Base-by-base conservation (phyloP, 2,113 vertebrate species). In the Spea multiplicata region DNA sequence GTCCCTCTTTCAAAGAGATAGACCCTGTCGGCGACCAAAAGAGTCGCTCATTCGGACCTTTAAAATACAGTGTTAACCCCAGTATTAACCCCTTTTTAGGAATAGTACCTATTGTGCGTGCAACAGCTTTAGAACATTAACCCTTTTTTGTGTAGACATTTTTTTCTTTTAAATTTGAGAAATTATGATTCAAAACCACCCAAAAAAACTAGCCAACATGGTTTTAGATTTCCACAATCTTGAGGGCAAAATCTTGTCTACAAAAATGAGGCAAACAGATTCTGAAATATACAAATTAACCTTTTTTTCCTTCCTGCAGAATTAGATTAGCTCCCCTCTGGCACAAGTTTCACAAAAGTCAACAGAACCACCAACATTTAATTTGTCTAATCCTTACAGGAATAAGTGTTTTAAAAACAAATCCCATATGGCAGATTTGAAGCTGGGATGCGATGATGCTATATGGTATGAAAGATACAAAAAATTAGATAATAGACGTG, bases 301-400 rank as follows among this genome's bases (percentile, higher is more conserved):
- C 61, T 13, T 17, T 64, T n/a, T n/a, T 30, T 30, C 30, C 30
- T 64, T 64, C 16, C 61, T 6, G 5, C n/a, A 64, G 17, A 64
- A 64, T 14, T 13, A 61, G 2, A 61, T 61, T 10, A 13, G 8
- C 59, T 14, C 59, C 61, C 61, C 61, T 64, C 61, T 30, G 61
- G 61, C 61, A 64, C 30, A 64, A 64, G n/a, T 64, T 64, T 5
- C 61, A 64, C 61, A 64, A 64, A n/a, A 64, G n/a, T 8, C n/a
- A 13, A 61, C 14, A 61, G 59, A 12, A 61, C 17, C n/a, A n/a
- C n/a, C n/a, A 64, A 6, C 61, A 12, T 13, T 64, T 17, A 64
- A 16, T 17, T 7, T 64, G 13, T 64, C 59, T n/a, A 8, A n/a
- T 14, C 61, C 61, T 64, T 9, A 64, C 61, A 64, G 3, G 59